phyloP scores from a whole-genome alignment of 2,888 invertebrate genomes.

The Caenorhabditis sp. region DNA sequence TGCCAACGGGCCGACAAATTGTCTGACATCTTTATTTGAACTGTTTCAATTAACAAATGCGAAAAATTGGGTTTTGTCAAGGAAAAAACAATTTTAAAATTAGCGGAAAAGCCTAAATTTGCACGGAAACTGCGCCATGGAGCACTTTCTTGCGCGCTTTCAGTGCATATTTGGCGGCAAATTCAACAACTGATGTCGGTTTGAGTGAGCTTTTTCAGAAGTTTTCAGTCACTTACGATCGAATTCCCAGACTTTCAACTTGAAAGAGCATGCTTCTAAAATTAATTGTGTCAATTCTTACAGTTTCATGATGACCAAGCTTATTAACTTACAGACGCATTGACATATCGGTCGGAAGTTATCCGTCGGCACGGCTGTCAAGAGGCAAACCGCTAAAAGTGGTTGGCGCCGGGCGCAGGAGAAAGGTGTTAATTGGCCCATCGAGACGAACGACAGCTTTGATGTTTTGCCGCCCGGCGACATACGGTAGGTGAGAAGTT shows the following conservation, averaged over 20 bases:
- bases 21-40: slow-evolving; percentile 52
- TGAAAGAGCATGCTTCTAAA: too few species aligned
- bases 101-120: slow-evolving; percentile 1
- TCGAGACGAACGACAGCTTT: slow-evolving; percentile 26
- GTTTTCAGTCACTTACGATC: too few species aligned
- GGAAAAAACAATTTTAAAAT: slow-evolving; percentile 1
- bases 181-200: not conserved
- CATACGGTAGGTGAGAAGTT: slow-evolving; percentile 47
- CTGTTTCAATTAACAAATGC: not conserved
- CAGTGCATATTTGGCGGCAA: slow-evolving; percentile 10
- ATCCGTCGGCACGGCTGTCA: slow-evolving; percentile 25
- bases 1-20: slow-evolving; percentile 59
- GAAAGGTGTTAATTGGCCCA: slow-evolving; percentile 49
- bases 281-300: too few species aligned
- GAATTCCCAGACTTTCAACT: too few species aligned
- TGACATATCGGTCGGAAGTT: not conserved
- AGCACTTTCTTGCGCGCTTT: not conserved
- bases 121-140: slow-evolving; percentile 7
- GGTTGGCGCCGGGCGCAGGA: not conserved
- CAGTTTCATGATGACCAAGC: too few species aligned
- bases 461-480: slow-evolving; percentile 13
- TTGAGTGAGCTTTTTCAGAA: not conserved
- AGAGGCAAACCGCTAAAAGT: slow-evolving; percentile 13
- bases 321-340: too few species aligned
- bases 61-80: too few species aligned